Evolutionary conservation across 2,888 invertebrate genomes (phyloP), one percentile per base, ranked within the genome.

Genomic region (Bellardia bayeri): DNA sequence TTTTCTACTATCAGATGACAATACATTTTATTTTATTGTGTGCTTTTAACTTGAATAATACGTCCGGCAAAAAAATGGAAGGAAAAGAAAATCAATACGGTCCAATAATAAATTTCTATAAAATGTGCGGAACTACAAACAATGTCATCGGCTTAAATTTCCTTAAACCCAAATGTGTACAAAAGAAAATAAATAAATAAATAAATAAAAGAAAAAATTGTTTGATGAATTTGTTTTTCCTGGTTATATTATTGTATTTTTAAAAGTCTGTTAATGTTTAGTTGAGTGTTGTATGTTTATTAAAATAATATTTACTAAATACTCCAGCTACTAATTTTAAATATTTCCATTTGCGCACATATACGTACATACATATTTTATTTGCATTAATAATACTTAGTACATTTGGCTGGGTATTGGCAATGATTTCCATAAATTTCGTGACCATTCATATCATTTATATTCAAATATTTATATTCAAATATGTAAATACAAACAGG

Each of bases 391-490:
- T 1, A 23, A 23, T 23, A 23, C 23, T 23, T 23, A 23, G 1
- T 23, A 11, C 30, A n/a, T 45, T 0, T n/a, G 54, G 8, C n/a
- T 37, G 14, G 2, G n/a, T 42, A 56, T 54, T 42, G 63, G 42
- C 30, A 58, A 85, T 76, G 76, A 69, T 81, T 81, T 76, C 45
- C 76, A 64, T 56, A 66, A 76, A 81, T 81, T 85, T 81, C 76
- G 85, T 85, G 85, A 85, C 81, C 56, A 76, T 33, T 69, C 30
- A 49, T 75, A 61, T 61, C 61, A 51, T 69, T 76, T 76, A 61
- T 16, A 51, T 82, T 7, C 8, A 58, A 58, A 51, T 78, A 45
- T 3, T 23, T 23, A 9, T 45, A 45, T 45, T 45, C 45, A 45
- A 11, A 45, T 51, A 54, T 64, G 37, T 23, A 64, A 3, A 54